phyloP scores from a whole-genome alignment of 2,797 vertebrate species.

The Epinephelus malabaricus region DNA sequence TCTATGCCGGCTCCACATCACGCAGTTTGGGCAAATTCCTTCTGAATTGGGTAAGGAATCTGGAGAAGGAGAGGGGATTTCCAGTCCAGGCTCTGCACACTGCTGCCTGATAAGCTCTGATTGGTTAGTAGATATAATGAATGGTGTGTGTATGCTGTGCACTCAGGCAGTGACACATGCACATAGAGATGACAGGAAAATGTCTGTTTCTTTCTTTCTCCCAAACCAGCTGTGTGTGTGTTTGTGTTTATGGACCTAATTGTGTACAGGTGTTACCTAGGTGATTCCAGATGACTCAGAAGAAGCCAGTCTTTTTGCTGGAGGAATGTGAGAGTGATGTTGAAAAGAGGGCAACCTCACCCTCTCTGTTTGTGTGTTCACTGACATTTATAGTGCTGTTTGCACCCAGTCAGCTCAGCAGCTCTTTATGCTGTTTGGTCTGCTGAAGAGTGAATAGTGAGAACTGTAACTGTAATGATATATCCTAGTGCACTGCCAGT shows the following conservation, averaged over 20 bases:
- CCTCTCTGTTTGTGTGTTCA: constrained; percentile 22
- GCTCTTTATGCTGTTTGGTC: constrained; percentile 15
- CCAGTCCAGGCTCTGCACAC: constrained; percentile 51
- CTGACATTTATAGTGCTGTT: constrained; percentile 62
- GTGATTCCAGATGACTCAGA: constrained; percentile 72
- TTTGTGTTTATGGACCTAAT: constrained; percentile 63
- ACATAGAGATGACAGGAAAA: constrained; percentile 61
- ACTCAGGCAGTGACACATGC: constrained; percentile 42
- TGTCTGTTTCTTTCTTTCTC: constrained; percentile 41
- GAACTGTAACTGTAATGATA: constrained; percentile 3
- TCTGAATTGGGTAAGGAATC: constrained; percentile 60
- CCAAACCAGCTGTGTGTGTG: constrained; percentile 66
- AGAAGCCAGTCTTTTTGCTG: constrained; percentile 58
- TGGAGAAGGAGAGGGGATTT: constrained; percentile 70
- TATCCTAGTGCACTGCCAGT: background rate
- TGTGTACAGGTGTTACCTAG: constrained; percentile 77
- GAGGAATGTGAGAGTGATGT: constrained; percentile 58
- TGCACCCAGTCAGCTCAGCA: constrained; percentile 25
- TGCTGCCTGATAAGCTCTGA: constrained; percentile 55
- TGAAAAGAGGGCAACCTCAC: constrained; percentile 39
- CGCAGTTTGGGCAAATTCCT: constrained; percentile 67
- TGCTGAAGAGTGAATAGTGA: background rate
- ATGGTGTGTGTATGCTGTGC: constrained; percentile 47
- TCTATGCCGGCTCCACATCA: constrained; percentile 24
- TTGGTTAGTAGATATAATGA: constrained; percentile 56